Evolutionary conservation across 2,888 invertebrate genomes (phyloP), one percentile per base, ranked within the genome.

Genomic region (Hipparchia sbordonii): DNA sequence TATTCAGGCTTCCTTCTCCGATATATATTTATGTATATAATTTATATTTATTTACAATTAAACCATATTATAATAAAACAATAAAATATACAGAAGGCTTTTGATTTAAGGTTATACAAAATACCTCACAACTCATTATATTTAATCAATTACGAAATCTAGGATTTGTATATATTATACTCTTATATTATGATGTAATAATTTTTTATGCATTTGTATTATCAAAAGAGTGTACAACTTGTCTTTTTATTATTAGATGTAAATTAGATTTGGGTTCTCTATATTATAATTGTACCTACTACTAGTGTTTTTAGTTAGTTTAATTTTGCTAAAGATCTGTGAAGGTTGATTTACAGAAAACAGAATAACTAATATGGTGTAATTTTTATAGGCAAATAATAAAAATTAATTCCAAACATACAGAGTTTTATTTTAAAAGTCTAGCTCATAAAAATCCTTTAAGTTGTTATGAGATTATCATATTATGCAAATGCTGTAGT

Each of bases 151-250:
- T 57, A 52, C 8, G 33, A 10, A 13, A 33, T 61, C 6, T 39
- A 39, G n/a, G 46, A 62, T 2, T 39, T 68, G 68, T 68, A 68
- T 68, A 68, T 68, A 68, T 68, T 67, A 39, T 7, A 65, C 10
- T 12, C 13, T 46, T 62, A 48, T 46, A 45, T 52, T 48, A 13
- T 61, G 9, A 39, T 33, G 45, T 62, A 23, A 63, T 56, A 45
- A 48, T 59, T 51, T 68, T 67, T 67, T 23, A 67, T 59, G 68
- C 68, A 68, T 68, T 68, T 68, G 51, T 67, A 46, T 54, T 57
- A n/a, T 9, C 48, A 23, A 13, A 66, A 48, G 12, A 59, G 8
- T 67, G 56, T 67, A 67, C 23, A 23, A 59, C 33, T 60, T 51
- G 13, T 67, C 12, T 66, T 10, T 39, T 45, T n/a, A 1, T 45